Base-by-base conservation (phyloP, 2,113 vertebrate genomes). In the Lethenteron reissneri region DNA sequence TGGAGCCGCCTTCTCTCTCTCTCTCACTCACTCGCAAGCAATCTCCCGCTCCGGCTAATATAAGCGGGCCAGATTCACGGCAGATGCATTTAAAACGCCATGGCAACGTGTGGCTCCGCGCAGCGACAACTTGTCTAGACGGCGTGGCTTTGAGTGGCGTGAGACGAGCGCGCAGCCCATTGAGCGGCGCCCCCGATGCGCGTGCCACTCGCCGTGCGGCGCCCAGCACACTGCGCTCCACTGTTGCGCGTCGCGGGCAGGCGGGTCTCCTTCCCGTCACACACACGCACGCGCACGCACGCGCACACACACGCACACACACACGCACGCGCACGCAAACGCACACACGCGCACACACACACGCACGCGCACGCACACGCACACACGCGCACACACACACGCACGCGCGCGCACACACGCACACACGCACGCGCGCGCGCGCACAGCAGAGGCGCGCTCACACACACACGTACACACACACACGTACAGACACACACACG, bases 61-160 rank as follows among this genome's bases (percentile, higher is more conserved):
- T 56, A 69, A 72, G 59, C n/a, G 25, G 56, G 56, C 73, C 73
- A 81, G 82, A 85, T 86, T 87, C 84, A 85, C 82, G 84, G 83
- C 78, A 84, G 80, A 79, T 80, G 81, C 79, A 80, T 83, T 76
- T 80, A 76, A 80, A 86, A 88, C 85, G 83, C 84, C 87, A 88
- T 90, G 85, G 86, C 84, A 83, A 88, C 88, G 79, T 76, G 77
- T 80, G 78, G 82, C 83, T 81, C 79, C 80, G 82, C 83, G 80
- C 82, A 81, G 81, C 82, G 83, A 82, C 82, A 80, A 78, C 82
- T 80, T 75, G 84, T 86, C 85, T 84, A 80, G 83, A 80, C 85
- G 80, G 79, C 80, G 80, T 84, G 84, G 84, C 85, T 85, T 82
- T 78, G 81, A 81, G 79, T 79, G 81, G 81, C 78, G 80, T 79